A percentile compares a stretch with the other conserved stretches of the same genome.
Evolutionary conservation across 1,140 invertebrate genomes (phyloP).

Genomic region (Drosophila ogumai): DNA sequence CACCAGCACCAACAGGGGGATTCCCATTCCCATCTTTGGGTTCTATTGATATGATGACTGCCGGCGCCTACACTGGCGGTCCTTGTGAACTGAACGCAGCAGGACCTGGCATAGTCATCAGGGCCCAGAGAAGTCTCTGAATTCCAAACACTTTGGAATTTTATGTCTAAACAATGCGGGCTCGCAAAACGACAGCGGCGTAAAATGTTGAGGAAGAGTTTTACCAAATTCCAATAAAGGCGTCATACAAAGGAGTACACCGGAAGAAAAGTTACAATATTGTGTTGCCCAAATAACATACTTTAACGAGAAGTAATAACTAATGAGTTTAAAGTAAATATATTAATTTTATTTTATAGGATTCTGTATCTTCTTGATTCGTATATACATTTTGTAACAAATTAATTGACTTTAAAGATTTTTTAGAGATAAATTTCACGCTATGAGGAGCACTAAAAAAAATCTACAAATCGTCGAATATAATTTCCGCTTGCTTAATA

Average conservation of each 20-base stretch:
- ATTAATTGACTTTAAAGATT: background rate
- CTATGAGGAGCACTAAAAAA: background rate
- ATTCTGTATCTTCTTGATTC: background rate
- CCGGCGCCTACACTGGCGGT: slow-evolving; percentile 1
- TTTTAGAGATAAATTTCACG: background rate
- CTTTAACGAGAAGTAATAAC: background rate
- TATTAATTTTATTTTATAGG: background rate
- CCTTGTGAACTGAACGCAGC: background rate
- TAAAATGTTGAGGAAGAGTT: slow-evolving; percentile 69
- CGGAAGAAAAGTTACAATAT: background rate
- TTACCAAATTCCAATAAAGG: slow-evolving; percentile 70
- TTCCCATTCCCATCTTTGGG: slow-evolving; percentile 4
- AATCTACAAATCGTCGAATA: background rate
- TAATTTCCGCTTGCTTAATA: background rate
- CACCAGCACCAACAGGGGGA: background rate
- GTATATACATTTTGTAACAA: no score
- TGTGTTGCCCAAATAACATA: background rate
- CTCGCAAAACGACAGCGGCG: slow-evolving; percentile 70
- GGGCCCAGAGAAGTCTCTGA: slow-evolving; percentile 45
- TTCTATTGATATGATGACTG: slow-evolving; percentile 32
- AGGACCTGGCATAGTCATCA: slow-evolving; percentile 28
- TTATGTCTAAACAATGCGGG: slow-evolving; percentile 74
- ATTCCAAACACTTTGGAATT: slow-evolving; percentile 80
- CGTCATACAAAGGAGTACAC: slow-evolving; percentile 5
- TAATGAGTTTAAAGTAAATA: background rate